Conservation (phyloP, 1,140 invertebrate species). For the Colletes latitarsis region DNA sequence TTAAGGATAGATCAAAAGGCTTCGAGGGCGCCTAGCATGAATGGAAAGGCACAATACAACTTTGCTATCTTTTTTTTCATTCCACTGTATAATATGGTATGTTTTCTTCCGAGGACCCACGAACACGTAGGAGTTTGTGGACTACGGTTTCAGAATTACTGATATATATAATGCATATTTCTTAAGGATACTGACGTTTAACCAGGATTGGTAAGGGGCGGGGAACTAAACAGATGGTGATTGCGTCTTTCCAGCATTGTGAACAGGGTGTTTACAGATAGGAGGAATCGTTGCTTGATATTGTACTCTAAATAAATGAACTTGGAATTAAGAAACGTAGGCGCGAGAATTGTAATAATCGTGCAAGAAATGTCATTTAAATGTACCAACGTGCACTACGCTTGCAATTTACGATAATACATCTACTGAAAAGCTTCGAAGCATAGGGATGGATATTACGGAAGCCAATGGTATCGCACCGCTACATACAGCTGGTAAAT, state of each 20-base stretch:
- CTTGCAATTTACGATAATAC: not conserved
- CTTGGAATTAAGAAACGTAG: conserved; percentile 12
- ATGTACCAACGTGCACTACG: not conserved
- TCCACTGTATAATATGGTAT: too few relatives aligned
- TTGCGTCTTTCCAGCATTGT: conserved; percentile 41
- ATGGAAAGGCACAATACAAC: too few relatives aligned
- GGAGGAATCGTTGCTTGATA: conserved; percentile 53
- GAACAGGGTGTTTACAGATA: conserved; percentile 37
- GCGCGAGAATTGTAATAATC: not conserved
- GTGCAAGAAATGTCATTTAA: conserved; percentile 13
- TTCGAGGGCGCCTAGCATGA: too few relatives aligned
- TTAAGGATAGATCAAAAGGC: too few relatives aligned
- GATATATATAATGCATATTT: conserved; percentile 40
- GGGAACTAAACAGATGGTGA: conserved; percentile 18
- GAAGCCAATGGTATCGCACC: conserved; percentile 21
- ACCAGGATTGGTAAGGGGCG: conserved; percentile 33
- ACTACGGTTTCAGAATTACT: too few relatives aligned
- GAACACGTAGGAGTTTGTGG: too few relatives aligned
- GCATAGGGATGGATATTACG: not conserved
- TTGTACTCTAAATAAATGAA: conserved; percentile 53
- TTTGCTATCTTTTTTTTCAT: too few relatives aligned
- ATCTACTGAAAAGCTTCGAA: conserved; percentile 17
- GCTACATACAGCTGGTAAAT: conserved; percentile 5
- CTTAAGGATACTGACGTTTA: conserved; percentile 37
- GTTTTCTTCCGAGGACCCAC: too few relatives aligned